Percentiles rank a stretch among this genome's conserved stretches.
Conservation (phyloP, 1,140 invertebrate genomes). For the Popillia japonica region DNA sequence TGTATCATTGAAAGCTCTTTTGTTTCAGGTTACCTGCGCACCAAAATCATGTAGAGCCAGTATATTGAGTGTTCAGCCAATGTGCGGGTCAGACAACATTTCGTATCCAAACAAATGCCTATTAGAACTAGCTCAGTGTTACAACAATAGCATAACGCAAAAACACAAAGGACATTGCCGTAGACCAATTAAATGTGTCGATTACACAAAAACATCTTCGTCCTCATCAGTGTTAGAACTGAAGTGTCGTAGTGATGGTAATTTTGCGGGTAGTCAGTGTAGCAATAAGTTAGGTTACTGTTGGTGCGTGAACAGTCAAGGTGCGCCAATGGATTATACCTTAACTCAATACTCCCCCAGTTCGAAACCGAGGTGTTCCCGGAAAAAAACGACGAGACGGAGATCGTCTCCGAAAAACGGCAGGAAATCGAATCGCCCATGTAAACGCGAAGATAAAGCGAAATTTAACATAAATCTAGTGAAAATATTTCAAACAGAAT, state of each 20-base stretch:
- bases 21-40: constrained; percentile 51
- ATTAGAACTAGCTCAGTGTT: constrained; percentile 76
- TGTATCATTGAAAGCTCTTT: background rate
- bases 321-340: constrained; percentile 77
- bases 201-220: constrained; percentile 18
- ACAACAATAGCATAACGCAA: constrained; percentile 70
- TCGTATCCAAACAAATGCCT: constrained; percentile 83
- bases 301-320: constrained; percentile 81
- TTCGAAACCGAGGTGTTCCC: constrained; percentile 72
- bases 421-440: constrained; percentile 61
- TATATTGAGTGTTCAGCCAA: constrained; percentile 61
- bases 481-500: constrained; percentile 83
- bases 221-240: constrained; percentile 60
- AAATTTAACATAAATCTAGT: constrained; percentile 84
- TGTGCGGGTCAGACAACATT: constrained; percentile 82
- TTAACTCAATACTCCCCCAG: constrained; percentile 67
- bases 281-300: constrained; percentile 77
- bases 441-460: constrained; percentile 75
- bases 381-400: constrained; percentile 49
- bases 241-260: constrained; percentile 80
- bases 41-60: constrained; percentile 55
- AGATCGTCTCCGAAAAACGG: constrained; percentile 43
- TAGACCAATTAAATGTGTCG: constrained; percentile 49
- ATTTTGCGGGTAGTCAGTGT: constrained; percentile 85
- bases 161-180: constrained; percentile 76